Percentiles rank a stretch among this genome's conserved stretches.
phyloP scores from a whole-genome alignment of 2,113 vertebrate genomes.

The Mohoua ochrocephala region DNA sequence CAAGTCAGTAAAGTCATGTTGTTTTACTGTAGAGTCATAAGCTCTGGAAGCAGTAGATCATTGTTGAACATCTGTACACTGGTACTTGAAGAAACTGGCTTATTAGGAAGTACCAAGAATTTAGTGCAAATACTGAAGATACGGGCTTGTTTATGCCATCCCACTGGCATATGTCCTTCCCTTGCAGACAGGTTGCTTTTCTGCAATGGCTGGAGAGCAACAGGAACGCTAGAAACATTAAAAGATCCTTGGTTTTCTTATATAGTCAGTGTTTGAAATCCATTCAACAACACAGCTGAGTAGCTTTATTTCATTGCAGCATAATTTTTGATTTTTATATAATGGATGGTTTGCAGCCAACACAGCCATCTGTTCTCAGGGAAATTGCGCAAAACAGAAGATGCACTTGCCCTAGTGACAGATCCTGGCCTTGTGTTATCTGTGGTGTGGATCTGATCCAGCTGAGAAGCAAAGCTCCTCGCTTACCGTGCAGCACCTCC shows the following conservation, averaged over 20 bases:
- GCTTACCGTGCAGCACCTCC: background rate
- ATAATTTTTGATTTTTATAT: slow-evolving; percentile 49
- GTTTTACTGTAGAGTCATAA: background rate
- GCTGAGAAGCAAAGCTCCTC: background rate
- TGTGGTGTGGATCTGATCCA: background rate
- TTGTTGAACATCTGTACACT: background rate
- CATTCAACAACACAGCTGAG: slow-evolving; percentile 29
- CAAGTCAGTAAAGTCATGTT: background rate
- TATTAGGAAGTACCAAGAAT: background rate
- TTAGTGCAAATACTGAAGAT: background rate
- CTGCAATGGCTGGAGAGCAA: background rate
- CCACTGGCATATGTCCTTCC: background rate
- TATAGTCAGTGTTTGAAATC: background rate
- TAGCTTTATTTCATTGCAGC: slow-evolving; percentile 29
- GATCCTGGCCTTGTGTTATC: background rate
- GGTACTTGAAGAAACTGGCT: background rate
- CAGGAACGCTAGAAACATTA: background rate
- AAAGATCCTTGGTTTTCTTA: slow-evolving; percentile 4
- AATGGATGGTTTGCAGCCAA: slow-evolving; percentile 35
- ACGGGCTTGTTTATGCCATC: background rate
- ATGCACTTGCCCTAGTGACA: background rate
- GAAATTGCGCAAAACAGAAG: slow-evolving; percentile 14
- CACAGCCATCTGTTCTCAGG: slow-evolving; percentile 46
- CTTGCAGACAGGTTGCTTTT: background rate
- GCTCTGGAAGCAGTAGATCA: background rate